Conservation (phyloP, 2,113 vertebrate genomes). For the Pygoscelis adeliae region DNA sequence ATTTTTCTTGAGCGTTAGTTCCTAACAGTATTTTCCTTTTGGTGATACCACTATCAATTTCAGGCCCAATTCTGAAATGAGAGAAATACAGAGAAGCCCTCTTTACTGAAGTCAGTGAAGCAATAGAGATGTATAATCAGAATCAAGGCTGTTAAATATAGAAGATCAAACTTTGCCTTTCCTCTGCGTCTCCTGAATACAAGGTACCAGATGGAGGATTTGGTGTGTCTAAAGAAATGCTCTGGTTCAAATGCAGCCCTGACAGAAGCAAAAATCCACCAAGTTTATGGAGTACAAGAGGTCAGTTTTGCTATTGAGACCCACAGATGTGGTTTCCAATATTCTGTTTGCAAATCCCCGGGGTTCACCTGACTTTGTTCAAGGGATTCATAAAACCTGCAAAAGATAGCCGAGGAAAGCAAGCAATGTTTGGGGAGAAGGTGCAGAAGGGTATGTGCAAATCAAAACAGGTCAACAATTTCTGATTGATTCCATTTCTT, state of each 20-base stretch:
- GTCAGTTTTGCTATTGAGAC: not conserved
- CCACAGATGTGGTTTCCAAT: not conserved
- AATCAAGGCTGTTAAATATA: not conserved
- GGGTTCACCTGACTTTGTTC: not conserved
- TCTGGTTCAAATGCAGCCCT: not conserved
- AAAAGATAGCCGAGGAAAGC: not conserved
- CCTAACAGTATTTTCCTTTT: not conserved
- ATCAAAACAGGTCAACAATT: not conserved
- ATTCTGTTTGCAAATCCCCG: not conserved
- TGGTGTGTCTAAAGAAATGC: not conserved
- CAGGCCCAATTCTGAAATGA: not conserved
- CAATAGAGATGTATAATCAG: not conserved
- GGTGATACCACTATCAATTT: not conserved
- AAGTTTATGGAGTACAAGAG: not conserved
- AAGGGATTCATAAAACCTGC: not conserved
- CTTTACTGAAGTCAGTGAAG: not conserved
- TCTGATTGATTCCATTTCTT: not conserved
- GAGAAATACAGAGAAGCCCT: not conserved
- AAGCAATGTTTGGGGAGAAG: not conserved
- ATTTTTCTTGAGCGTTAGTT: not conserved
- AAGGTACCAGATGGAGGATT: not conserved
- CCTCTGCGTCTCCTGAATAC: not conserved
- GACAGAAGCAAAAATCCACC: not conserved
- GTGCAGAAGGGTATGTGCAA: not conserved
- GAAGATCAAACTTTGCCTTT: not conserved